phyloP scores from a whole-genome alignment of 92 coral and sea anemone species.

The Actinostola sp. region DNA sequence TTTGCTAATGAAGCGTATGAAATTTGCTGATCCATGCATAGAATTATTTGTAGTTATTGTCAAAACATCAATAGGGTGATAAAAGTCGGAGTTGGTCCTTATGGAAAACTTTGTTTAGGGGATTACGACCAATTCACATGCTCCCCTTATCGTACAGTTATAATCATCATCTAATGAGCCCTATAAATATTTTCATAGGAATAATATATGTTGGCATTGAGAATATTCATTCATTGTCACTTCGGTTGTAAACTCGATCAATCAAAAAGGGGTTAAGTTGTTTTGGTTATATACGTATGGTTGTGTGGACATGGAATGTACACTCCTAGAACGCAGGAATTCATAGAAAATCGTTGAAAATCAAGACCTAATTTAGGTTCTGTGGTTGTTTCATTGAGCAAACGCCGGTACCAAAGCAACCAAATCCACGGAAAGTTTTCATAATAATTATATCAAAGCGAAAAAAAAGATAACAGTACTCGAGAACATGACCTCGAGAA shows the following conservation, averaged over 20 bases:
- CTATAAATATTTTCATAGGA: conserved; percentile 1
- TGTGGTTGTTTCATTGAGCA: neutral
- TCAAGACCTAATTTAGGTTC: neutral
- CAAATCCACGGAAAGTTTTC: neutral
- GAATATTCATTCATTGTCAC: neutral
- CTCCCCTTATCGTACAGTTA: neutral
- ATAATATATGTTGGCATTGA: neutral
- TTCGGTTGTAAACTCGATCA: no score
- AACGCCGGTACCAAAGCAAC: neutral
- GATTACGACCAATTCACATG: neutral
- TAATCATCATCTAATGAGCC: neutral
- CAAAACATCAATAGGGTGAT: neutral
- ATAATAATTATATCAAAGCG: neutral
- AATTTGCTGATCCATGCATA: no score
- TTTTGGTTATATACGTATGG: neutral
- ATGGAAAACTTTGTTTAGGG: neutral
- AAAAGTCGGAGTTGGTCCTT: neutral
- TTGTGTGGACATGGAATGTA: conserved; percentile 5
- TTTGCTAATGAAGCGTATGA: no score
- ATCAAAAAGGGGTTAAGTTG: neutral
- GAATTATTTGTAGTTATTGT: neutral
- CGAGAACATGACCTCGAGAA: neutral
- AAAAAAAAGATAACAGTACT: neutral
- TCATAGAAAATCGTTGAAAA: neutral
- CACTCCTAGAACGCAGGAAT: conserved; percentile 5